Evolutionary conservation across 2,888 invertebrate species (phyloP).

Genomic region (Mesoligia furuncula): DNA sequence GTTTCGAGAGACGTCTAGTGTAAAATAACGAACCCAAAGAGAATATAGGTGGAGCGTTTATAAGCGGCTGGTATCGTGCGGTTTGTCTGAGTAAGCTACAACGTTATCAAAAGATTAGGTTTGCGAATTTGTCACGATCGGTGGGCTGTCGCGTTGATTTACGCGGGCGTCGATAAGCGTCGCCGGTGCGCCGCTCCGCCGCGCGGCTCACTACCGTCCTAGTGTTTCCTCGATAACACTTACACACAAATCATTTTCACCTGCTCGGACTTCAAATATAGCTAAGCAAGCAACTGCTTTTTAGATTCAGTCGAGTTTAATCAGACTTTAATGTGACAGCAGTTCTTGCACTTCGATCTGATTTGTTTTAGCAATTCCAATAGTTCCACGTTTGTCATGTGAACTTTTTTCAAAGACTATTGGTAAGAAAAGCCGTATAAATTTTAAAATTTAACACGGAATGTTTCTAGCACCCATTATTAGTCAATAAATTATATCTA

Average conservation of each 20-base stretch:
- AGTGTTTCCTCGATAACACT: slow-evolving; percentile 64
- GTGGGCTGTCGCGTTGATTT: slow-evolving; percentile 87
- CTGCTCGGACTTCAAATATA: slow-evolving; percentile 47
- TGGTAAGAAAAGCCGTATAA: not conserved
- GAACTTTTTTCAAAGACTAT: not conserved
- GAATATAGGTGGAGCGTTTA: slow-evolving; percentile 37
- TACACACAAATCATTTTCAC: slow-evolving; percentile 65
- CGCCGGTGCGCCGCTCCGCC: slow-evolving; percentile 65
- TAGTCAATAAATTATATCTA: not conserved
- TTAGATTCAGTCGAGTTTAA: slow-evolving; percentile 29
- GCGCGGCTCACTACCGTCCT: slow-evolving; percentile 60
- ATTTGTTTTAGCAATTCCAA: slow-evolving; percentile 31
- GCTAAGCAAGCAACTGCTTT: slow-evolving; percentile 46
- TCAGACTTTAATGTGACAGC: slow-evolving; percentile 35
- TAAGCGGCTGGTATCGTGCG: slow-evolving; percentile 57
- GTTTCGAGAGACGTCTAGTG: slow-evolving; percentile 2
- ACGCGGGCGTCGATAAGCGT: slow-evolving; percentile 81
- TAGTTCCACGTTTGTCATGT: slow-evolving; percentile 1
- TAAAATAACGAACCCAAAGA: slow-evolving; percentile 18
- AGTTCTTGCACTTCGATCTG: slow-evolving; percentile 20
- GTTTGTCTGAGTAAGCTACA: slow-evolving; percentile 67
- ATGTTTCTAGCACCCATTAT: not conserved
- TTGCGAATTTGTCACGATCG: slow-evolving; percentile 88
- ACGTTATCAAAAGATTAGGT: slow-evolving; percentile 86
- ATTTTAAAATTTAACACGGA: not conserved